phyloP scores from a whole-genome alignment of 2,888 invertebrate genomes.

The Agrypnus murinus region DNA sequence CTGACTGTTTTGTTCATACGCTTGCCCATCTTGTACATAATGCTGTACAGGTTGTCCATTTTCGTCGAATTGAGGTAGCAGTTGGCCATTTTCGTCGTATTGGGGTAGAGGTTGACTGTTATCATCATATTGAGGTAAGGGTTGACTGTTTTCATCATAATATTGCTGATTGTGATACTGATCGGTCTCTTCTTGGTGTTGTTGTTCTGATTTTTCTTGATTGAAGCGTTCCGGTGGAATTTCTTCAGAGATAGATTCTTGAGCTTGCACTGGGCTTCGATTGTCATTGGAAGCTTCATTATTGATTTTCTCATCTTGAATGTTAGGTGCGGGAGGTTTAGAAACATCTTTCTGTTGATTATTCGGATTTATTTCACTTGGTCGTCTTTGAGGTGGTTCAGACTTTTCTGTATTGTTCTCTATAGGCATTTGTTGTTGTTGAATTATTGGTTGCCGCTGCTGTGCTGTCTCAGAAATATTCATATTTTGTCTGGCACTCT shows the following conservation, averaged over 20 bases:
- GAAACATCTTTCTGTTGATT: constrained; percentile 32
- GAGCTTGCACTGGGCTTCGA: no score
- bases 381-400: no score
- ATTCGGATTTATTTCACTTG: constrained; percentile 47
- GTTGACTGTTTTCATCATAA: constrained; percentile 52
- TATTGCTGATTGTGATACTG: constrained; percentile 54
- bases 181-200: constrained; percentile 54
- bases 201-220: background rate
- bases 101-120: constrained; percentile 47
- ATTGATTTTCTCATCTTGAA: no score
- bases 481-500: no score
- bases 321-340: no score
- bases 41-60: constrained; percentile 47
- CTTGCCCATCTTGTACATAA: constrained; percentile 51
- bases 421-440: no score
- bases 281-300: no score
- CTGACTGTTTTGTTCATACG: constrained; percentile 53
- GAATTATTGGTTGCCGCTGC: no score
- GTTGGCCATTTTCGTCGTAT: constrained; percentile 48
- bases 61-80: constrained; percentile 25
- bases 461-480: no score
- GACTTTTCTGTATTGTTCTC: no score
- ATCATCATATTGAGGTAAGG: constrained; percentile 43
- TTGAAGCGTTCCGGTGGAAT: no score
- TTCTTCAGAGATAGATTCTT: no score